Percentiles rank a stretch among this genome's conserved stretches.
Evolutionary conservation across 2,888 invertebrate species (phyloP).

Genomic region (Crepidodera aurea): DNA sequence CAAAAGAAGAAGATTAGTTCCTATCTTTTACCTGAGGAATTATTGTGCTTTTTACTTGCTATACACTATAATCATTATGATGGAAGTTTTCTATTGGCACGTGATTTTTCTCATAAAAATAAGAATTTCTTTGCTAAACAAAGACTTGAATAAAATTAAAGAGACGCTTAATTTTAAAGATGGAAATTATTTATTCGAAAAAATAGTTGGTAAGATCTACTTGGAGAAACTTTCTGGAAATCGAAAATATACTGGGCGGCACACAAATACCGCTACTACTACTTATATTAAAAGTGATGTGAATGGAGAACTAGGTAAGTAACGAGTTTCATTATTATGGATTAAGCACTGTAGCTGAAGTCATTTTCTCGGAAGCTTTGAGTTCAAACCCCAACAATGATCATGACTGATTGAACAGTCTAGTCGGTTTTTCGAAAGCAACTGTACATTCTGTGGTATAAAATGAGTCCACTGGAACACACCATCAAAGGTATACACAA

Average conservation of each 20-base stretch:
- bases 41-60: conserved; percentile 68
- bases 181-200: conserved; percentile 7
- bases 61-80: conserved; percentile 67
- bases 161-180: background rate
- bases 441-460: too few species aligned
- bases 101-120: conserved; percentile 67
- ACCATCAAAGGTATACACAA: too few species aligned
- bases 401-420: too few species aligned
- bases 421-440: too few species aligned
- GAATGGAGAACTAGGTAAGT: conserved; percentile 13
- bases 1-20: background rate
- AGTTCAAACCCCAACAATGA: too few species aligned
- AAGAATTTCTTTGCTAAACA: conserved; percentile 57
- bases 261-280: background rate
- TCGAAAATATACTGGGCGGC: background rate
- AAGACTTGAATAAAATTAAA: conserved; percentile 17
- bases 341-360: too few species aligned
- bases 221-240: background rate
- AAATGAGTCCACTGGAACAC: too few species aligned
- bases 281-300: background rate
- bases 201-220: background rate
- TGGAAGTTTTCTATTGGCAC: conserved; percentile 70
- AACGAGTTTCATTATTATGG: too few species aligned
- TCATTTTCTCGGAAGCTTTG: too few species aligned
- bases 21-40: conserved; percentile 63